These are phyloP conservation scores for Palloptera scutellata DNA, from an alignment of 2,888 invertebrate genomes.

Conservation along the genomic window DNA sequence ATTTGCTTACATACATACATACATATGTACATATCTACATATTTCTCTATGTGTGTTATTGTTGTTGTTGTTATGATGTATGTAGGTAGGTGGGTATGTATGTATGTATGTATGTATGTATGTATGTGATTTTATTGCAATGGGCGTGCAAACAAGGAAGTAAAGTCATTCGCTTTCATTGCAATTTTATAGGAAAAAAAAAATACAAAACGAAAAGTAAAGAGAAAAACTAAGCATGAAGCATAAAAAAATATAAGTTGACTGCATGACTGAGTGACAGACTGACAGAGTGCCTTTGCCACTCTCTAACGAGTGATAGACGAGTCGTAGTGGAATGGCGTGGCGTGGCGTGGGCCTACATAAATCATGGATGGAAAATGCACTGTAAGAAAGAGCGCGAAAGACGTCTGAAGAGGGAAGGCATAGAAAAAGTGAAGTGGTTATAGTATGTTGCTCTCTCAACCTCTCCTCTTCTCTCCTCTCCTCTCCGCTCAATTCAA, in stretches of 20 bases:
- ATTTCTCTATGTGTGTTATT: slow-evolving; percentile 7
- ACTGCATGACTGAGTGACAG: slow-evolving; percentile 12
- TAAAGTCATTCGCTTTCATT: slow-evolving; percentile 1
- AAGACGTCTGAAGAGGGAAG: no score
- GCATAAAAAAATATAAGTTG: neutral
- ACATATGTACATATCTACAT: slow-evolving; percentile 8
- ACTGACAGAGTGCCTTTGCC: slow-evolving; percentile 6
- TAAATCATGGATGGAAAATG: no score
- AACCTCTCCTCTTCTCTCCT: neutral
- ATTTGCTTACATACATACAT: neutral
- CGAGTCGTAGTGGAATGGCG: no score
- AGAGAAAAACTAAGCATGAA: slow-evolving; percentile 30
- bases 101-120: no score
- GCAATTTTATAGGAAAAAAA: slow-evolving; percentile 8
- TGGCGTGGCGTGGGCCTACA: no score
- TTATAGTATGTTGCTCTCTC: neutral
- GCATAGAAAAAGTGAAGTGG: neutral
- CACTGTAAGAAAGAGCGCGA: no score
- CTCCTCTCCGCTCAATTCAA: neutral
- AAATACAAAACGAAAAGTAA: neutral
- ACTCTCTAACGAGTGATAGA: no score
- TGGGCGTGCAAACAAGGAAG: slow-evolving; percentile 4
- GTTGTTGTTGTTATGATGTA: neutral
- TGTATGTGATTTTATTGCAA: neutral
- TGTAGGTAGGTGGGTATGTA: no score